A percentile compares a stretch with the other conserved stretches of the same genome.
phyloP scores from a whole-genome alignment of 2,888 invertebrate genomes.

The Acrobeloides nanus region DNA sequence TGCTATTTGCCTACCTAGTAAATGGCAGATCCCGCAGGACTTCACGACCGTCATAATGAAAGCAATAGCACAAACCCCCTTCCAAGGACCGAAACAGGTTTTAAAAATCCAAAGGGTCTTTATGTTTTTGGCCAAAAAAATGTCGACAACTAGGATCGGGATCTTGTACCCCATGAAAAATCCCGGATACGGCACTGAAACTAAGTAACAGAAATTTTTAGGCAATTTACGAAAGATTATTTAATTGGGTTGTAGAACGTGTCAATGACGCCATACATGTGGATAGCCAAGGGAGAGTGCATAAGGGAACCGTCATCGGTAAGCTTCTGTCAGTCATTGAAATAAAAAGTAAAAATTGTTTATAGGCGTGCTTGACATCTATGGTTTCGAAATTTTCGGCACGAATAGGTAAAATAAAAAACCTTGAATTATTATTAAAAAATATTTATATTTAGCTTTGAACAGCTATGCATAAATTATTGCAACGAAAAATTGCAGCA shows the following conservation, averaged over 20 bases:
- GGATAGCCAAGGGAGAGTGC: constrained; percentile 43
- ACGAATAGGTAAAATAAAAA: constrained; percentile 68
- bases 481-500: constrained; percentile 97
- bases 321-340: no score
- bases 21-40: no score
- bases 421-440: background rate
- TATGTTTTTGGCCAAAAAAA: no score
- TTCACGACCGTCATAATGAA: no score
- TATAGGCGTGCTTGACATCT: constrained; percentile 96
- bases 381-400: constrained; percentile 97
- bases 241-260: constrained; percentile 83
- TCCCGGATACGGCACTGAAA: no score
- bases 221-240: constrained; percentile 76
- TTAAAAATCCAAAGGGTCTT: no score
- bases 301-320: constrained; percentile 73
- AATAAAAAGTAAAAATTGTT: no score
- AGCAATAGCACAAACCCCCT: no score
- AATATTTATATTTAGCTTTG: constrained; percentile 61
- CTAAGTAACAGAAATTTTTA: constrained; percentile 8
- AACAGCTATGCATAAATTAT: constrained; percentile 97
- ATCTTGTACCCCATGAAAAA: no score
- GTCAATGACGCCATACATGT: constrained; percentile 75
- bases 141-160: no score
- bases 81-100: no score
- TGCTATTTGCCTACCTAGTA: no score